Percentiles rank a stretch among this genome's conserved stretches.
These are phyloP conservation scores for Felis chaus DNA, from an alignment of 2,113 vertebrate genomes.

Conservation along the genomic window DNA sequence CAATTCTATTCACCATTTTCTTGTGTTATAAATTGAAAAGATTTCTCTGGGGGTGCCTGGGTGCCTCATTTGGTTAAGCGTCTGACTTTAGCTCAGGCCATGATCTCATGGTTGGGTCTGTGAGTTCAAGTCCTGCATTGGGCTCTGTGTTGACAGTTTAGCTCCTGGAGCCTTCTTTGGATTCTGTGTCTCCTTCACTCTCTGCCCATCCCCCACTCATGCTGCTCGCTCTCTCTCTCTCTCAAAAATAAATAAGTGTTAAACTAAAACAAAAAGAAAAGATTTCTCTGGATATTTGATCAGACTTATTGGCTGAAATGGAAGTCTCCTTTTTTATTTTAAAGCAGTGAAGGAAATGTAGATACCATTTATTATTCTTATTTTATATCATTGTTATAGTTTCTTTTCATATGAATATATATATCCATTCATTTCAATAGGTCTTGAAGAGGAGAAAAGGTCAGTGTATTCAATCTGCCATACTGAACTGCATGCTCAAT, in stretches of 20 bases:
- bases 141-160: too few relatives aligned
- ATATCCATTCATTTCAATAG: not conserved
- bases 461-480: not conserved
- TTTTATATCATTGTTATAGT: not conserved
- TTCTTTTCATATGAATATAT: not conserved
- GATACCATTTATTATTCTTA: not conserved
- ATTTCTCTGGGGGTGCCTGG: not conserved
- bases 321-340: not conserved
- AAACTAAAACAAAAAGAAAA: not conserved
- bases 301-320: not conserved
- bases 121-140: too few relatives aligned
- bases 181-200: too few relatives aligned
- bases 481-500: not conserved
- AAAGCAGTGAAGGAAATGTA: not conserved
- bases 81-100: too few relatives aligned
- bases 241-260: too few relatives aligned
- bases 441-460: not conserved
- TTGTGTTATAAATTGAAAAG: not conserved
- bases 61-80: too few relatives aligned
- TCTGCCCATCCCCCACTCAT: too few relatives aligned
- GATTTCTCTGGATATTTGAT: not conserved
- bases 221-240: too few relatives aligned
- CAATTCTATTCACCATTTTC: constrained; percentile 9
- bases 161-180: too few relatives aligned
- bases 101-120: too few relatives aligned